Evolutionary conservation across 1,140 invertebrate species (phyloP).

Genomic region (Solen grandis): DNA sequence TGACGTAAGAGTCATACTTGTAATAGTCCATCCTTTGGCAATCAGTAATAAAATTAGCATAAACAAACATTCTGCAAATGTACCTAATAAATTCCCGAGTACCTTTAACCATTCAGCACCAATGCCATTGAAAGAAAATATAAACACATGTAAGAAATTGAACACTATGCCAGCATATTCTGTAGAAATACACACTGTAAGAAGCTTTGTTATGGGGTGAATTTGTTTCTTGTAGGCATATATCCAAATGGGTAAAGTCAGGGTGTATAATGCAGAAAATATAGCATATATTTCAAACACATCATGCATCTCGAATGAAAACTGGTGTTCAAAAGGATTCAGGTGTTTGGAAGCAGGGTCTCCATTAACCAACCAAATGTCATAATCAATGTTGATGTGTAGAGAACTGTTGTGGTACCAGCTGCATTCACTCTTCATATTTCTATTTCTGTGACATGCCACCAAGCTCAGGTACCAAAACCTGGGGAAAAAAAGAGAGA

Average conservation of each 20-base stretch:
- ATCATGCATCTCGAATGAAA: slow-evolving; percentile 95
- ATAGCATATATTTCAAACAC: slow-evolving; percentile 95
- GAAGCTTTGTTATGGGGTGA: slow-evolving; percentile 94
- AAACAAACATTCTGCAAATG: slow-evolving; percentile 94
- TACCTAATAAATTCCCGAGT: slow-evolving; percentile 94
- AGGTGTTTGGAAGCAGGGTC: slow-evolving; percentile 86
- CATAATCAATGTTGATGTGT: slow-evolving; percentile 87
- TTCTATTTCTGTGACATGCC: slow-evolving; percentile 90
- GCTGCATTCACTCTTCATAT: slow-evolving; percentile 84
- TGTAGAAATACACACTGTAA: slow-evolving; percentile 91
- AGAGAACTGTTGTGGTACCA: slow-evolving; percentile 69
- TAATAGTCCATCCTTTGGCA: slow-evolving; percentile 98
- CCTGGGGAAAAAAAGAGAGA: slow-evolving; percentile 81
- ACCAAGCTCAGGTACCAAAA: slow-evolving; percentile 98
- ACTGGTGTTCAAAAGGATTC: slow-evolving; percentile 95
- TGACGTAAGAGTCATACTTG: slow-evolving; percentile 91
- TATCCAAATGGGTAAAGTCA: slow-evolving; percentile 91
- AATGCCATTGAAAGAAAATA: slow-evolving; percentile 93
- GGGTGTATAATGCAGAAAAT: slow-evolving; percentile 93
- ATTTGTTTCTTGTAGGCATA: slow-evolving; percentile 93
- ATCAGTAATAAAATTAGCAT: slow-evolving; percentile 96
- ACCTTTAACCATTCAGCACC: slow-evolving; percentile 90
- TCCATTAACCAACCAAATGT: slow-evolving; percentile 98
- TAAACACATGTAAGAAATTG: slow-evolving; percentile 93
- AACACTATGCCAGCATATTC: slow-evolving; percentile 92